Base-by-base conservation (phyloP, 2,113 vertebrate genomes). In the Eonycteris spelaea region DNA sequence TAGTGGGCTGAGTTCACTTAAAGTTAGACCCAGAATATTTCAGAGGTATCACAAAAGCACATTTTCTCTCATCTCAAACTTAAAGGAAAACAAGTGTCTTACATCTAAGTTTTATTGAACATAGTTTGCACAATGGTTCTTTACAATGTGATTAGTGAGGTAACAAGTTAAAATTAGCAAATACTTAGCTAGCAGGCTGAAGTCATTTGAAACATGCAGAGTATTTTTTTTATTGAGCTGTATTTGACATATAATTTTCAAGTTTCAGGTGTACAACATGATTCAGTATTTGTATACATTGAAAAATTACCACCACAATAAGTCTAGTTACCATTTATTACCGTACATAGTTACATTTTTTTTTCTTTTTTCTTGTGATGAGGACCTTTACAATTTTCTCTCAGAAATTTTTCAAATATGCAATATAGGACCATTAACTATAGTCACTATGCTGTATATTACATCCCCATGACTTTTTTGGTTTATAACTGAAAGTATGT, bases 111-210 rank as follows among this genome's bases (percentile, higher is more conserved):
- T 59, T 89, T 28, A 71, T 7, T 18, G 24, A 87, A 75, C 24
- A 45, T 75, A 79, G n/a, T 86, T 94, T 94, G 71, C 6, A 45
- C 3, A 61, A 74, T 61, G 7, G 45, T 65, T 65, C 84, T 74
- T 78, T 90, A 16, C 26, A 85, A 89, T 33, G 51, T 70, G 51
- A 70, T n/a, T n/a, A 95, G 16, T 35, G 40, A 96, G 15, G 9
- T 33, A 92, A 63, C 19, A 93, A n/a, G 5, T 95, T 93, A 90
- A 78, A 93, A 57, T 63, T 84, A 85, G 35, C 65, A 91, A 96
- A 96, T 33, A 90, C 26, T 26, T 61, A 77, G 22, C 28, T 68
- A 95, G 21, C 26, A 89, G n/a, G 28, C 16, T 78, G 48, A 65
- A 87, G 22, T 35, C 6, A 83, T 79, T 55, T 26, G 18, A 7